Conservation (phyloP, 1,140 invertebrate genomes). For the Drosophila cardini region DNA sequence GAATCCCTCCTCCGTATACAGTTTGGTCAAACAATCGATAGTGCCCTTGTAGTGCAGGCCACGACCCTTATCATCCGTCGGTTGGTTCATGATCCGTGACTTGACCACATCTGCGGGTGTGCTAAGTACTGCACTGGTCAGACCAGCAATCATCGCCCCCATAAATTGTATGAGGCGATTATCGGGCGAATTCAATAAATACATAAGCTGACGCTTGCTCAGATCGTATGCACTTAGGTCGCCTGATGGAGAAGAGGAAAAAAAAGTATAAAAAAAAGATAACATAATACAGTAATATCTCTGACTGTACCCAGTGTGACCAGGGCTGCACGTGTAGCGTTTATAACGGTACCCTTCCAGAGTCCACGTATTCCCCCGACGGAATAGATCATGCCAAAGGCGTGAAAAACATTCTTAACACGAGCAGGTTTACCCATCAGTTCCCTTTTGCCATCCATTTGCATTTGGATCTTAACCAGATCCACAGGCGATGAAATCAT, state of each 20-base stretch:
- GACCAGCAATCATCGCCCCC: slow-evolving; percentile 43
- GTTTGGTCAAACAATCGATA: slow-evolving; percentile 42
- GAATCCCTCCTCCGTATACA: slow-evolving; percentile 33
- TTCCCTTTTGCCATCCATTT: slow-evolving; percentile 48
- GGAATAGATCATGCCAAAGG: slow-evolving; percentile 21
- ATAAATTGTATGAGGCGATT: slow-evolving; percentile 43
- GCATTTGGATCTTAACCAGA: slow-evolving; percentile 51
- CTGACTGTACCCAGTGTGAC: slow-evolving; percentile 40
- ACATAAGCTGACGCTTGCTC: slow-evolving; percentile 41
- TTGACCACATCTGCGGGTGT: slow-evolving; percentile 58
- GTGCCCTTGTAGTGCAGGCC: slow-evolving; percentile 46
- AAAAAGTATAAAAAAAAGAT: not conserved
- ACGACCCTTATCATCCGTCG: slow-evolving; percentile 16
- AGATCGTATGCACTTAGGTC: slow-evolving; percentile 47
- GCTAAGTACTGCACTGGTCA: slow-evolving; percentile 31
- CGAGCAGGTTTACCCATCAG: slow-evolving; percentile 27
- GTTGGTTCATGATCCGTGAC: slow-evolving; percentile 54
- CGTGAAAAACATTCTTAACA: slow-evolving; percentile 34
- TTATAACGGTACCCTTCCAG: slow-evolving; percentile 45
- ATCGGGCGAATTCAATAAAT: slow-evolving; percentile 10
- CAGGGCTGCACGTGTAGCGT: slow-evolving; percentile 32
- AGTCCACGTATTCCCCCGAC: slow-evolving; percentile 29
- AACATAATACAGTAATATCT: not conserved
- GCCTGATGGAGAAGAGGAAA: slow-evolving; percentile 14
- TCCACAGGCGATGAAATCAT: slow-evolving; percentile 34